Evolutionary conservation across 2,113 vertebrate species (phyloP).

Genomic region (Phylloscopus trochilus): DNA sequence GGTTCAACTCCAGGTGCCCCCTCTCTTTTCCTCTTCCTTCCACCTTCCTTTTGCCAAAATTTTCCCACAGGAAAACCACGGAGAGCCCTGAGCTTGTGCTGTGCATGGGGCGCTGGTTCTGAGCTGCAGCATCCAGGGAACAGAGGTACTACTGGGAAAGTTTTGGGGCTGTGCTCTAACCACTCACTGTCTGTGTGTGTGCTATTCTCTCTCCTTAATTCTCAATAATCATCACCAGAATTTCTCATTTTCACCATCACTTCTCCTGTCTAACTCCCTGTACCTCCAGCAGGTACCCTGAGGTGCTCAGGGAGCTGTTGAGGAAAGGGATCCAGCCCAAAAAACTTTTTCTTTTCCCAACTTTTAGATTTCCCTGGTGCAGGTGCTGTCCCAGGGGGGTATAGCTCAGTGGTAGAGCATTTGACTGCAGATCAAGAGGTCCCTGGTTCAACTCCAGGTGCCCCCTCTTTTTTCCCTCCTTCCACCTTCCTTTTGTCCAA

Average conservation of each 20-base stretch:
- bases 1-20: conserved; percentile 73
- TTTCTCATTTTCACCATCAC: background rate
- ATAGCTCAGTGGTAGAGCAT: conserved; percentile 75
- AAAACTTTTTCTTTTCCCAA: too few species aligned
- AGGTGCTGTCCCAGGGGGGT: background rate
- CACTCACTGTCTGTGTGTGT: background rate
- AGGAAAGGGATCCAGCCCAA: background rate
- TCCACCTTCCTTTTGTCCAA: too few species aligned
- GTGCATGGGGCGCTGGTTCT: too few species aligned
- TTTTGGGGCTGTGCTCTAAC: too few species aligned
- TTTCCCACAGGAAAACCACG: too few species aligned
- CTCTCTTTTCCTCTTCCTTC: background rate
- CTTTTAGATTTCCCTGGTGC: fast-evolving
- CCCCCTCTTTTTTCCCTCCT: conserved; percentile 11
- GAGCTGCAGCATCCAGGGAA: background rate
- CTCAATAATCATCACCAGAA: too few species aligned
- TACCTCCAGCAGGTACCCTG: fast-evolving
- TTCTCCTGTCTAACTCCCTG: too few species aligned
- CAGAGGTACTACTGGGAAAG: background rate
- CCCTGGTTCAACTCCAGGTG: conserved; percentile 71
- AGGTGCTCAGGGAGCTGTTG: too few species aligned
- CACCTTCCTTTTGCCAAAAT: too few species aligned
- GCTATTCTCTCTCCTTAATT: background rate
- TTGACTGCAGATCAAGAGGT: conserved; percentile 78
- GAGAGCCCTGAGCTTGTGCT: too few species aligned